Base-by-base conservation (phyloP, 1,140 invertebrate genomes). In the Drosophila parabipectinata region DNA sequence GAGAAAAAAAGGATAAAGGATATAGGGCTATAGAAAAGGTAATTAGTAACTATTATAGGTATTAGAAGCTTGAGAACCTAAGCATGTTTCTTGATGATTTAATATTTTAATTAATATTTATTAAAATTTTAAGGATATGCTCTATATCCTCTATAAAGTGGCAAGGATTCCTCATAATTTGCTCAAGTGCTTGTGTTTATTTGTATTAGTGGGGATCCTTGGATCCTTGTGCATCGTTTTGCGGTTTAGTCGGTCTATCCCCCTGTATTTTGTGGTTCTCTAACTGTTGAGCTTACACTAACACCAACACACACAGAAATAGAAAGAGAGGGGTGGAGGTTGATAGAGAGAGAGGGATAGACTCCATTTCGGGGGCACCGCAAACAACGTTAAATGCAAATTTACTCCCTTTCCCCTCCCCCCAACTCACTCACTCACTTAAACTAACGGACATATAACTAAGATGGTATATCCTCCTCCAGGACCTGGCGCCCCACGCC, bases 361-460 rank as follows among this genome's bases (percentile, higher is more conserved):
- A 57, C 55, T 51, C 56, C 66, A 64, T 81, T 85, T 85, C 81
- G 82, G 72, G 78, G 78, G 78, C 59, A 87, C 83, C 83, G 76
- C 83, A 88, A 87, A 88, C 79, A 88, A 88, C 83, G 83, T 88
- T 88, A 88, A 88, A 88, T 88, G 83, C 83, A 88, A 88, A 88
- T 88, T 88, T 88, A 88, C 79, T 72, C 61, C 50, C 34, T 47
- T 37, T 57, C 24, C 47, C 26, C 56, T 15, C 5, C 1, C 26
- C 6, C 6, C 26, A 28, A 28, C 26, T 28, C 15, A 32, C 69
- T 28, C 15, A 32, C 69, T 41, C 18, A 12, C 32, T 12, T 8
- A 21, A 24, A 32, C 28, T 10, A 26, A 44, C 44, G 47, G 50
- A 34, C 10, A 41, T 32, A 54, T 30, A 53, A 53, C 58, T 53